Conservation (phyloP, 2,888 invertebrate genomes). For the Dimorphilus gyrociliatus region DNA sequence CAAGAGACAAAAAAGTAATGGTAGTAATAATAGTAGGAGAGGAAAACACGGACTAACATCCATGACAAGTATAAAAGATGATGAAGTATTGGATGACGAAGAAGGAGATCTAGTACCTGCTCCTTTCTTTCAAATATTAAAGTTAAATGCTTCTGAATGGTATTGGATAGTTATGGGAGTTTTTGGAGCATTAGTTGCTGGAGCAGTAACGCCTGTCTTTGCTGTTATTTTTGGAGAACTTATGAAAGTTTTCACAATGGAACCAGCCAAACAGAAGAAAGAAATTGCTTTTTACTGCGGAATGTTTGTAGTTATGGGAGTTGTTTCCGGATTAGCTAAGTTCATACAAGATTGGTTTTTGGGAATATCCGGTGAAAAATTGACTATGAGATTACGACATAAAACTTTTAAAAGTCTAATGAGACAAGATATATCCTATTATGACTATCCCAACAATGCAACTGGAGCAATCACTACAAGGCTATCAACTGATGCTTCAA, state of each 20-base stretch:
- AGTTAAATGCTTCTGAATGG: conserved; percentile 37
- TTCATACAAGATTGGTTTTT: no score
- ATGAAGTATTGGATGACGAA: no score
- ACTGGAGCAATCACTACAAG: no score
- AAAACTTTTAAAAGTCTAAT: no score
- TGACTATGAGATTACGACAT: no score
- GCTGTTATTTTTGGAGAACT: conserved; percentile 39
- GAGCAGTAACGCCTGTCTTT: conserved; percentile 40
- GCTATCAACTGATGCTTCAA: no score
- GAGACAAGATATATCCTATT: no score
- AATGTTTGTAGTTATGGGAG: conserved; percentile 11
- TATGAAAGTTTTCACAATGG: no score
- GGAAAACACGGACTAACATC: conserved; percentile 1
- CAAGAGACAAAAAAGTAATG: no score
- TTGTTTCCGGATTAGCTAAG: conserved; percentile 8
- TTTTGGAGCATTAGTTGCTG: conserved; percentile 32
- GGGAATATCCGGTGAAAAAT: no score
- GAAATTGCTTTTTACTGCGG: conserved; percentile 7
- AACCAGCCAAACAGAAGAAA: conserved; percentile 5
- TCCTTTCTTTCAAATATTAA: conserved; percentile 32
- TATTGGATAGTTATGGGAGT: conserved; percentile 29
- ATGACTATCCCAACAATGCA: no score
- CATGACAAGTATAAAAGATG: neutral
- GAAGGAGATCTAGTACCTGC: no score
- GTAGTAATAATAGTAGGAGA: conserved; percentile 5